phyloP scores from a whole-genome alignment of 2,797 vertebrate species.

The Anabacerthia variegaticeps region DNA sequence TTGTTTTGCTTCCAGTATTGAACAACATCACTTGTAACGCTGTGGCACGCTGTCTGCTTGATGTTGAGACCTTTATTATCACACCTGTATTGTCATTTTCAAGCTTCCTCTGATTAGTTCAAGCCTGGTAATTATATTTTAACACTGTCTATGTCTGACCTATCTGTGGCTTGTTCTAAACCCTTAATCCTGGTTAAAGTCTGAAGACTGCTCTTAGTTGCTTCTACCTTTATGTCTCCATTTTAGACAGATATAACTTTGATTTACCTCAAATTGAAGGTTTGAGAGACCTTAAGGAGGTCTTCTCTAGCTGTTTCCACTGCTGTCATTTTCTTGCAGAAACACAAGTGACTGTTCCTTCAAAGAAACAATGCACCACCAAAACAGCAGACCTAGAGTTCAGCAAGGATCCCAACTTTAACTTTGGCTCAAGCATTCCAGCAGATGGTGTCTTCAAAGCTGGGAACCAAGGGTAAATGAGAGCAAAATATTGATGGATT shows the following conservation, averaged over 20 bases:
- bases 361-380: constrained; percentile 59
- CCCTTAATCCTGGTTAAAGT: background rate
- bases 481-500: background rate
- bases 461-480: constrained; percentile 54
- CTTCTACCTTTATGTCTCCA: background rate
- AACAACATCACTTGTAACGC: background rate
- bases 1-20: background rate
- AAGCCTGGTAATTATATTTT: background rate
- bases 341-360: background rate
- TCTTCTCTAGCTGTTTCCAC: background rate
- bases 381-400: constrained; percentile 43
- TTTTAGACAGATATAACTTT: background rate
- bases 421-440: background rate
- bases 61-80: background rate
- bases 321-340: constrained; percentile 55
- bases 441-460: constrained; percentile 24
- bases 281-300: background rate
- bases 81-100: background rate
- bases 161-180: background rate
- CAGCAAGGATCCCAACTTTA: constrained; percentile 23
- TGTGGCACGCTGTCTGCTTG: background rate
- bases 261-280: background rate
- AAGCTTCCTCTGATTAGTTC: background rate
- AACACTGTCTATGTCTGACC: background rate
- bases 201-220: background rate